A percentile compares a stretch with the other conserved stretches of the same genome.
These are phyloP conservation scores for Papilio helenus DNA, from an alignment of 1,140 invertebrate species.

Conservation along the genomic window DNA sequence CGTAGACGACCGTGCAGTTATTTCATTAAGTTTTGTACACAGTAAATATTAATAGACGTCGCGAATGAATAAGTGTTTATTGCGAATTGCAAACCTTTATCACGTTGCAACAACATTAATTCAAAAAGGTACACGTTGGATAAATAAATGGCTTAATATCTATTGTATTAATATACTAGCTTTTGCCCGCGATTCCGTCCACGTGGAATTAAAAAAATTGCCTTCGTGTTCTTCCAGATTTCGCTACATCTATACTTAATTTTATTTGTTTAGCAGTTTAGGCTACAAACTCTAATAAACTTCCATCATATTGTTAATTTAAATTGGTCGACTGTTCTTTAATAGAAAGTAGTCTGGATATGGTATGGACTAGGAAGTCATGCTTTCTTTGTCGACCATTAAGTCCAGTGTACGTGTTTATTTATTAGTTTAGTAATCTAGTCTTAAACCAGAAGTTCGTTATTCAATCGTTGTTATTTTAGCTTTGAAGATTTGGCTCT, in stretches of 20 bases:
- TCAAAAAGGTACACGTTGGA: not conserved
- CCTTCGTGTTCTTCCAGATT: too few relatives aligned
- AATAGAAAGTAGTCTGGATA: slow-evolving; percentile 30
- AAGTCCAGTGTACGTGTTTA: not conserved
- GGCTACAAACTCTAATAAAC: too few relatives aligned
- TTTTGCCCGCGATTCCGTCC: too few relatives aligned
- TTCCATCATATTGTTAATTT: not conserved
- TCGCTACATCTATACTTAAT: too few relatives aligned
- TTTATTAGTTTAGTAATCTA: slow-evolving; percentile 27
- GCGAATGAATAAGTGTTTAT: slow-evolving; percentile 44
- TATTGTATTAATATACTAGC: not conserved
- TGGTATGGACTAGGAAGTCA: slow-evolving; percentile 30
- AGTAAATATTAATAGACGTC: slow-evolving; percentile 33
- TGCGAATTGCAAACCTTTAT: slow-evolving; percentile 51
- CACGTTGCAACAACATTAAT: slow-evolving; percentile 35
- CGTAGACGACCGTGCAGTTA: slow-evolving; percentile 1
- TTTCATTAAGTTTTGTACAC: slow-evolving; percentile 29
- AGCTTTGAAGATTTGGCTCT: not conserved
- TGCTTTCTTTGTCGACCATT: slow-evolving; percentile 20
- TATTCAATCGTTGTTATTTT: not conserved
- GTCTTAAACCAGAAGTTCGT: slow-evolving; percentile 2
- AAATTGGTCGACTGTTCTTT: slow-evolving; percentile 7
- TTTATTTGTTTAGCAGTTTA: too few relatives aligned
- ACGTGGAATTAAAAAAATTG: too few relatives aligned
- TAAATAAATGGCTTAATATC: not conserved